Evolutionary conservation across 1,140 invertebrate species (phyloP).

Genomic region (Caenorhabditis inopinata): DNA sequence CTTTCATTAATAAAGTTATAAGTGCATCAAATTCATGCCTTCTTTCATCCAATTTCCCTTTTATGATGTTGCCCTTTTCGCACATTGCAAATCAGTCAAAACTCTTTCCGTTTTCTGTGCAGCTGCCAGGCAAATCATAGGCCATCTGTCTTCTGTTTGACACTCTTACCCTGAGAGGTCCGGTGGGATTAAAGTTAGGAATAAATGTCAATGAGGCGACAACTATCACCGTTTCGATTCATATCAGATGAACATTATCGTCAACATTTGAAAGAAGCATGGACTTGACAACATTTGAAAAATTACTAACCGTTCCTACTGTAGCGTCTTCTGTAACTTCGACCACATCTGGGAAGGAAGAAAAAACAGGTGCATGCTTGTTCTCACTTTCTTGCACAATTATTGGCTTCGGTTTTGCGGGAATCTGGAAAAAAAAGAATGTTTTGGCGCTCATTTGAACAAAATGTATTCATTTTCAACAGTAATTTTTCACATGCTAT

Average conservation of each 20-base stretch:
- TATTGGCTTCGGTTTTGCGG: constrained; percentile 22
- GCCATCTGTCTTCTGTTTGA: constrained; percentile 30
- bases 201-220: constrained; percentile 35
- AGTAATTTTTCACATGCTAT: too few relatives aligned
- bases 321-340: constrained; percentile 49
- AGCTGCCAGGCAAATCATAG: constrained; percentile 30
- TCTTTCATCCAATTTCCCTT: not conserved
- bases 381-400: constrained; percentile 38
- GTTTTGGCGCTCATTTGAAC: too few relatives aligned
- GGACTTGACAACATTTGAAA: too few relatives aligned
- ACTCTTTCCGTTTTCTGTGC: constrained; percentile 28
- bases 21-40: too few relatives aligned
- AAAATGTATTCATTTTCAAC: too few relatives aligned
- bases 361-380: constrained; percentile 43
- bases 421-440: not conserved
- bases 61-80: constrained; percentile 27
- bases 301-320: constrained; percentile 51
- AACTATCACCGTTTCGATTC: not conserved
- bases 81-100: constrained; percentile 32
- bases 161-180: not conserved
- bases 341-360: constrained; percentile 13
- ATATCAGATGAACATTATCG: too few relatives aligned
- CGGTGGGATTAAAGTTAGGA: not conserved
- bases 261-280: too few relatives aligned
- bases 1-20: not conserved